Percentiles rank a stretch among this genome's conserved stretches.
Evolutionary conservation across 2,113 vertebrate species (phyloP).

Genomic region (Sylvietta virens): DNA sequence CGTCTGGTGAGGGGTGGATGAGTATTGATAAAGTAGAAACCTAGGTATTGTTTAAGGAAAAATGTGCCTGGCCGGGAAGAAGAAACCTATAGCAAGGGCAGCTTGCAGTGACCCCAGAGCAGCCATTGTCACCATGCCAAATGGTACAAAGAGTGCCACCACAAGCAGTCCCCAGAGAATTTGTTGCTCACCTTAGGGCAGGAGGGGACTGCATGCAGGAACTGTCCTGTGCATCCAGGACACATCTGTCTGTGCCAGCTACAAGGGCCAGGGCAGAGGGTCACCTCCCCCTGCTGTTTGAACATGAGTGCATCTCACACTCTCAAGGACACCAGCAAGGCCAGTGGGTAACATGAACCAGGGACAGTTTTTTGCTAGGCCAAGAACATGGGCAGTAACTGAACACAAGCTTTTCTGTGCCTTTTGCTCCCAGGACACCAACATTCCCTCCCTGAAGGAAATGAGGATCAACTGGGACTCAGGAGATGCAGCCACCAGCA

Average conservation of each 20-base stretch:
- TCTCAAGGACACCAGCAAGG: background rate
- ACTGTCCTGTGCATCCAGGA: background rate
- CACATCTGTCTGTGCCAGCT: background rate
- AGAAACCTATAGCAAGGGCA: background rate
- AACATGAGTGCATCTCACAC: background rate
- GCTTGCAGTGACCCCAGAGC: background rate
- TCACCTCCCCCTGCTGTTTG: background rate
- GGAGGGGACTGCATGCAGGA: background rate
- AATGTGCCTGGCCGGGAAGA: background rate
- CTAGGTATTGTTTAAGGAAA: background rate
- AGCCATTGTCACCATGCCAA: accelerated
- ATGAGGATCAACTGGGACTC: background rate
- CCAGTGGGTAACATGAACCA: background rate
- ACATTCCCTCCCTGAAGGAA: background rate
- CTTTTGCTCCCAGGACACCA: background rate
- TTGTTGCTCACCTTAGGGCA: background rate
- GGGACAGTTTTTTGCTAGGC: background rate
- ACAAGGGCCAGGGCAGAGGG: background rate
- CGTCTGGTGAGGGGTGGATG: background rate
- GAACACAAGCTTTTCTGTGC: background rate
- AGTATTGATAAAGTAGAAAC: background rate
- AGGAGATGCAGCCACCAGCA: background rate
- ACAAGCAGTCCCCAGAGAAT: background rate
- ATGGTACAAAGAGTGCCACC: accelerated
- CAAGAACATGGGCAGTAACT: background rate